Conservation (phyloP, 2,113 vertebrate genomes). For the Callipepla squamata region DNA sequence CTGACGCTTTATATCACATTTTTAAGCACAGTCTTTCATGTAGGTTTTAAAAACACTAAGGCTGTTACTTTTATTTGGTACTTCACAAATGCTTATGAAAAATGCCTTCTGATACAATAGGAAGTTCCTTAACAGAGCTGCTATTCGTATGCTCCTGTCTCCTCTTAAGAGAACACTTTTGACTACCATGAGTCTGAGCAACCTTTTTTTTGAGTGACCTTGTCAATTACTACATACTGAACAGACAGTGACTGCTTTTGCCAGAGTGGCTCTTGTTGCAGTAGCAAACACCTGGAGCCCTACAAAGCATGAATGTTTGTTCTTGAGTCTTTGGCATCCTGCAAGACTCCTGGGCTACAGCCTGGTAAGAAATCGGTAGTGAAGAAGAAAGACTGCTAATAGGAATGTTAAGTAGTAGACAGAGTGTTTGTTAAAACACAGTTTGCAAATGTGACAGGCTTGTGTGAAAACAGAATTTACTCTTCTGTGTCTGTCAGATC, state of each 20-base stretch:
- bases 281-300: neutral
- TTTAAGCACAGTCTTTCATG: neutral
- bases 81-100: neutral
- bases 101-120: neutral
- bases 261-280: neutral
- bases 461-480: neutral
- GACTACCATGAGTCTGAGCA: neutral
- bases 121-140: neutral
- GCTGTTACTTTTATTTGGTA: neutral
- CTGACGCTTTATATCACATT: neutral
- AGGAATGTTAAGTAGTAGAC: neutral
- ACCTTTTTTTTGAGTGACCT: neutral
- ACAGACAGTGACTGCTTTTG: neutral
- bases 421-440: neutral
- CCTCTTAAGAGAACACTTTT: neutral
- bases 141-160: neutral
- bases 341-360: neutral
- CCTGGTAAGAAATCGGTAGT: neutral
- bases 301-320: neutral
- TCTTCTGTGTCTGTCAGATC: neutral
- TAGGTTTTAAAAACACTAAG: neutral
- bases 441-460: neutral
- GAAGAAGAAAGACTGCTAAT: neutral
- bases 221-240: neutral
- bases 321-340: neutral